These are phyloP conservation scores for Gambusia affinis DNA, from an alignment of 2,113 vertebrate species.

Conservation along the genomic window DNA sequence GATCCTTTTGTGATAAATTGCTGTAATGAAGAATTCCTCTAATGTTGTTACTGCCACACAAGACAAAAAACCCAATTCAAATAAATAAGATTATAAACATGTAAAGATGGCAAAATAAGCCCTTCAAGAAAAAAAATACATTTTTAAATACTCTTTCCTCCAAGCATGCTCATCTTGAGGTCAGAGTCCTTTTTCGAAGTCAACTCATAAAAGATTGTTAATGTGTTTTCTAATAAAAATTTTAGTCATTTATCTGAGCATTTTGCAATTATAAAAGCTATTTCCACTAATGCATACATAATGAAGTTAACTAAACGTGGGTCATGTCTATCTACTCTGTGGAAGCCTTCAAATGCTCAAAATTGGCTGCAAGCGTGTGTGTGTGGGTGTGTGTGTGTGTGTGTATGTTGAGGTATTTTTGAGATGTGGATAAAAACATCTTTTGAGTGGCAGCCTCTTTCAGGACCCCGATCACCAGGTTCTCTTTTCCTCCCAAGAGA, in stretches of 20 bases:
- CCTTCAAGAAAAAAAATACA: not conserved
- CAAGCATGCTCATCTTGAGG: not conserved
- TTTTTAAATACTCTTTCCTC: not conserved
- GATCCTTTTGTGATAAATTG: not conserved
- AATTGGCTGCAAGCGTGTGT: not conserved
- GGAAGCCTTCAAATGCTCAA: not conserved
- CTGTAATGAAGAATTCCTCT: not conserved
- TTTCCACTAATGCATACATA: not conserved
- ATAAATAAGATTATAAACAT: not conserved
- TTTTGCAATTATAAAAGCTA: not conserved
- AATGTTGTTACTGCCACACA: not conserved
- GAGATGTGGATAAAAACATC: conserved; percentile 7
- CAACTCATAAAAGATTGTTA: not conserved
- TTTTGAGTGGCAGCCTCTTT: conserved; percentile 51
- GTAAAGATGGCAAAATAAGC: not conserved
- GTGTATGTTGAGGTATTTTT: conserved; percentile 8
- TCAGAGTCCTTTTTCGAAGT: not conserved
- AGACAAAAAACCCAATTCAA: not conserved
- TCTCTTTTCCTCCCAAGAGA: conserved; percentile 16
- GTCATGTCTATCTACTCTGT: not conserved
- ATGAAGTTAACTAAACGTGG: not conserved
- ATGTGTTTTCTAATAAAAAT: not conserved
- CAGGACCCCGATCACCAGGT: conserved; percentile 27
- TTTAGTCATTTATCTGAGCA: not conserved
- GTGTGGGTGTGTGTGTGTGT: not conserved